A percentile compares a stretch with the other conserved stretches of the same genome.
phyloP scores from a whole-genome alignment of 2,113 vertebrate genomes.

The Lampris megalopsis region DNA sequence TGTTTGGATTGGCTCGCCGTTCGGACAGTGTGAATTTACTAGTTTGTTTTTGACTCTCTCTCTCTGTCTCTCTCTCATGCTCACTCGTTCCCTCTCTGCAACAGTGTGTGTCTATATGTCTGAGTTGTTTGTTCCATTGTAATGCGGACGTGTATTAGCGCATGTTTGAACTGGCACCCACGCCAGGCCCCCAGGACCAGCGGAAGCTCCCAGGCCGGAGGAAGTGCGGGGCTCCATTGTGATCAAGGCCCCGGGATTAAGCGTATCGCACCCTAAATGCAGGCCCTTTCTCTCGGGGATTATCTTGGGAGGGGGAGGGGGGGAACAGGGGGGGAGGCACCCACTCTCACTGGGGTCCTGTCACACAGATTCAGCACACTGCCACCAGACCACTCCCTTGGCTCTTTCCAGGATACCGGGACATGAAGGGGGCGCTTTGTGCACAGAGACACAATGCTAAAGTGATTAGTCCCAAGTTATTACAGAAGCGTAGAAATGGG shows the following conservation, averaged over 20 bases:
- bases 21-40: slow-evolving; percentile 50
- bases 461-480: slow-evolving; percentile 72
- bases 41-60: slow-evolving; percentile 30
- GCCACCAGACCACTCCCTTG: slow-evolving; percentile 43
- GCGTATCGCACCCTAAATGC: slow-evolving; percentile 77
- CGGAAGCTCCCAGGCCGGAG: slow-evolving; percentile 78
- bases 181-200: slow-evolving; percentile 55
- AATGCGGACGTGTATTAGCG: slow-evolving; percentile 42
- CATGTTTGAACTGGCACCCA: slow-evolving; percentile 70
- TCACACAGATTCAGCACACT: slow-evolving; percentile 81
- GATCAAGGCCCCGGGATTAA: slow-evolving; percentile 75
- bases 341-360: slow-evolving; percentile 68
- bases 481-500: slow-evolving; percentile 66
- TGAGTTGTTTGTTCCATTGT: slow-evolving; percentile 48
- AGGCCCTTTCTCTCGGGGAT: slow-evolving; percentile 79
- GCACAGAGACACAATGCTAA: slow-evolving; percentile 64
- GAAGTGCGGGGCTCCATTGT: slow-evolving; percentile 76
- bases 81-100: slow-evolving; percentile 25
- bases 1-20: slow-evolving; percentile 59
- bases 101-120: slow-evolving; percentile 16
- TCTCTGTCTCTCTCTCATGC: slow-evolving; percentile 17
- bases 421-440: slow-evolving; percentile 60
- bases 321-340: slow-evolving; percentile 51
- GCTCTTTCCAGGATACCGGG: slow-evolving; percentile 45
- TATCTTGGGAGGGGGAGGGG: slow-evolving; percentile 61